Base-by-base conservation (phyloP, 2,797 vertebrate species). In the Decapterus maruadsi region DNA sequence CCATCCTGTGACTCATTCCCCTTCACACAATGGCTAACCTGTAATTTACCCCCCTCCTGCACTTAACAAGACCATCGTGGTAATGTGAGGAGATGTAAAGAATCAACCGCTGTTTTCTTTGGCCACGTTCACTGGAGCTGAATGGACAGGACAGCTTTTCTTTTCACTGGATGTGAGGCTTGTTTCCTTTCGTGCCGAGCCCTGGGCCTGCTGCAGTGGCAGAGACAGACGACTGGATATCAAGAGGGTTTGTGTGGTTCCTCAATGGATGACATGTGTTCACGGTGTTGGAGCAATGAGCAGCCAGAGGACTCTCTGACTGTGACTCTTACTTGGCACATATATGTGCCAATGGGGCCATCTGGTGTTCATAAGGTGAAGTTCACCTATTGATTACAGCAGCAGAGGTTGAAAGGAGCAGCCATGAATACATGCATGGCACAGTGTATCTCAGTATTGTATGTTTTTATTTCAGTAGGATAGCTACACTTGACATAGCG, bases 51-150 rank as follows among this genome's bases (percentile, higher is more conserved):
- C 34, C 48, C 68, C 73, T 36, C 68, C 73, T 36, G 85, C 83
- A 86, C 77, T 87, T 90, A 90, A 84, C 80, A 74, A 68, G 76
- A 83, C 72, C 71, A 60, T 75, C 72, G 48, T n/a, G 9, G 90
- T 89, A 93, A 93, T 77, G 17, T 61, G 85, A 93, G 88, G 72
- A 86, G 61, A 81, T 78, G 83, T 85, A 68, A 85, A 86, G 79
- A 87, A 83, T 78, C 75, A 34, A 50, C 70, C 29, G 11, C 70
- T 93, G 87, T 92, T 93, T 90, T 91, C 83, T 88, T 93, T 91
- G 83, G 88, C 86, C 87, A 89, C 89, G 90, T 92, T 91, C 89
- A 90, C 69, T 87, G 82, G 87, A 90, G 87, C 89, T 91, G 81
- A 94, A 93, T 93, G 84, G 82, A 92, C 83, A 46, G 20, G 82